A percentile compares a stretch with the other conserved stretches of the same genome.
These are phyloP conservation scores for Torymus auratus DNA, from an alignment of 2,888 invertebrate species.

Conservation along the genomic window DNA sequence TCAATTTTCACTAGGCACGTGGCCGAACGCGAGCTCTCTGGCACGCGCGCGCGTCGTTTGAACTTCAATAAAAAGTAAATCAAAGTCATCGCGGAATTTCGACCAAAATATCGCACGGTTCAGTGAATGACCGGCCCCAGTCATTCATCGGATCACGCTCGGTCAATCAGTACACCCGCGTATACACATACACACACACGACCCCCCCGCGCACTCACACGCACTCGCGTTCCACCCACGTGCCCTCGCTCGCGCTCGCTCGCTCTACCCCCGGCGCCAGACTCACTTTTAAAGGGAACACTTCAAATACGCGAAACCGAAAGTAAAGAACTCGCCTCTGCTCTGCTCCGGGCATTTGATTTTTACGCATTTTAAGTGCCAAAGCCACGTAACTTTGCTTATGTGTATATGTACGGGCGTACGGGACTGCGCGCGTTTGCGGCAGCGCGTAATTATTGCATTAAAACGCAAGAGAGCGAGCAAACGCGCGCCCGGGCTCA, in stretches of 20 bases:
- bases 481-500: not conserved
- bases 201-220: not conserved
- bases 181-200: slow-evolving; percentile 17
- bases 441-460: slow-evolving; percentile 5
- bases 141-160: slow-evolving; percentile 60
- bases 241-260: not conserved
- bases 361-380: slow-evolving; percentile 29
- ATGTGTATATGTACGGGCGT: not conserved
- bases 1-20: slow-evolving; percentile 38
- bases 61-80: slow-evolving; percentile 59
- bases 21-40: not conserved
- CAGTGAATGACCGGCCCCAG: slow-evolving; percentile 59
- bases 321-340: slow-evolving; percentile 49
- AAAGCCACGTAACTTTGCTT: not conserved
- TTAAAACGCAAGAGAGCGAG: slow-evolving; percentile 1
- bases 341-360: slow-evolving; percentile 11
- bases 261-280: slow-evolving; percentile 36
- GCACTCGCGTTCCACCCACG: slow-evolving; percentile 3
- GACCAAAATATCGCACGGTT: slow-evolving; percentile 56
- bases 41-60: slow-evolving; percentile 14
- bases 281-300: slow-evolving; percentile 60
- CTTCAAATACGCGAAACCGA: slow-evolving; percentile 57
- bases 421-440: not conserved
- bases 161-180: slow-evolving; percentile 57
- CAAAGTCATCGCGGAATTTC: slow-evolving; percentile 60